A percentile compares a stretch with the other conserved stretches of the same genome.
Evolutionary conservation across 2,888 invertebrate genomes (phyloP).

Genomic region (Drosophila acutilabella): DNA sequence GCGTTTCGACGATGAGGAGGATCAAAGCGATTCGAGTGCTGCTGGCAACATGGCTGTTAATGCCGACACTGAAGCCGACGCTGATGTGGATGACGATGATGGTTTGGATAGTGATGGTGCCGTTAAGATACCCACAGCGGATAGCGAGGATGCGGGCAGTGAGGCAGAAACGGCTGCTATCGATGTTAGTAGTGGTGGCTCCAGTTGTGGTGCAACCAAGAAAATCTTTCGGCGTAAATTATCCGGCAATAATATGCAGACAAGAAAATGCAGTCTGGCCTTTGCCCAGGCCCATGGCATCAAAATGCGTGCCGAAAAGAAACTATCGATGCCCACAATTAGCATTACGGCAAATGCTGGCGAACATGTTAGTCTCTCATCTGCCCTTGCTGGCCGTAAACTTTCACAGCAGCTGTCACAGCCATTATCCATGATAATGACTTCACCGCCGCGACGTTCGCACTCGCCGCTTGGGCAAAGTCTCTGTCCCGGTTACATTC

Average conservation of each 20-base stretch:
- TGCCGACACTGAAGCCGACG: constrained; percentile 45
- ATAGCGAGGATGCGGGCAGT: constrained; percentile 49
- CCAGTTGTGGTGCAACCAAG: constrained; percentile 51
- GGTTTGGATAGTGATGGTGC: constrained; percentile 35
- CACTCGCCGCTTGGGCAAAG: constrained; percentile 83
- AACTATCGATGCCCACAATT: constrained; percentile 77
- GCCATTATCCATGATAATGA: constrained; percentile 32
- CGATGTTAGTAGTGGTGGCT: constrained; percentile 4
- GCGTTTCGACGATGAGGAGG: constrained; percentile 78
- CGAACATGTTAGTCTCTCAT: constrained; percentile 59
- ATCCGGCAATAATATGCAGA: constrained; percentile 80
- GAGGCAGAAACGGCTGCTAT: constrained; percentile 18
- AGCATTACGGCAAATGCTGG: constrained; percentile 69
- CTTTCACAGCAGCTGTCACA: constrained; percentile 60
- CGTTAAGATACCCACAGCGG: constrained; percentile 15
- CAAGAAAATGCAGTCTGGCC: constrained; percentile 83
- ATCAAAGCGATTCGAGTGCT: neutral
- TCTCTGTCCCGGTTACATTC: constrained; percentile 90
- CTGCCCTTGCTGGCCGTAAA: constrained; percentile 46
- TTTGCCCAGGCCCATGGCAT: constrained; percentile 85
- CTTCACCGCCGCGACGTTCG: constrained; percentile 74
- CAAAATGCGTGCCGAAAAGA: constrained; percentile 70
- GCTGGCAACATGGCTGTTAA: constrained; percentile 31
- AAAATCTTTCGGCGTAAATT: constrained; percentile 83
- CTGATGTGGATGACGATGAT: constrained; percentile 36